Conservation (phyloP, 1,140 invertebrate genomes). For the Camponotus vicinus region DNA sequence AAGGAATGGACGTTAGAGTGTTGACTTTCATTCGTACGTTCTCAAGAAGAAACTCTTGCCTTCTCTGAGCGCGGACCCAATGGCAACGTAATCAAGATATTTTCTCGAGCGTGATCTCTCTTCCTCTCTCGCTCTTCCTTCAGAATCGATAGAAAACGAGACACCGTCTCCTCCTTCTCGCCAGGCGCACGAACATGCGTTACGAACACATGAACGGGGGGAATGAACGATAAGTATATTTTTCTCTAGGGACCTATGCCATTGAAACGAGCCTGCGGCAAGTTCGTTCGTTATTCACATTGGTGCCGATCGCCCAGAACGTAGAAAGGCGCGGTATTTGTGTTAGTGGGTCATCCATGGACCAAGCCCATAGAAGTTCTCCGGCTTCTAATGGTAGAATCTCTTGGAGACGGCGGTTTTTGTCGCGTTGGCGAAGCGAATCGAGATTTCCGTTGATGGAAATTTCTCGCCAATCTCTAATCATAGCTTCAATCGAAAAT, state of each 20-base stretch:
- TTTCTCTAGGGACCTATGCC: conserved; percentile 22
- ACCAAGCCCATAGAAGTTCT: conserved; percentile 83
- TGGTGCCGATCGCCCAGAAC: conserved; percentile 57
- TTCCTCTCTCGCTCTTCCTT: no score
- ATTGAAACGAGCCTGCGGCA: conserved; percentile 39
- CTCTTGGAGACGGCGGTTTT: conserved; percentile 33
- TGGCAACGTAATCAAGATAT: conserved; percentile 55
- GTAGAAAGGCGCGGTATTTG: conserved; percentile 83
- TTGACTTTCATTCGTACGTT: conserved; percentile 74
- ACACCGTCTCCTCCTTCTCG: not conserved
- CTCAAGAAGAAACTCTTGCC: conserved; percentile 74
- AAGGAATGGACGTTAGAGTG: conserved; percentile 75
- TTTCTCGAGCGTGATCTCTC: conserved; percentile 56
- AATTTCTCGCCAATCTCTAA: not conserved
- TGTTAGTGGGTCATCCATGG: conserved; percentile 83
- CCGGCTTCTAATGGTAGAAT: conserved; percentile 74
- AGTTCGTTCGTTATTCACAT: conserved; percentile 43
- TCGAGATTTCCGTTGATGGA: conserved; percentile 27
- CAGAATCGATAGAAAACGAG: conserved; percentile 37
- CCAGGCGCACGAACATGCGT: not conserved
- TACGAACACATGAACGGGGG: not conserved
- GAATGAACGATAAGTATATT: conserved; percentile 17
- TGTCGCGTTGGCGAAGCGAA: not conserved
- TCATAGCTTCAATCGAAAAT: not conserved
- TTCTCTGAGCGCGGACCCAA: conserved; percentile 44